phyloP scores from a whole-genome alignment of 1,140 invertebrate genomes.

The Leptopilina clavipes region DNA sequence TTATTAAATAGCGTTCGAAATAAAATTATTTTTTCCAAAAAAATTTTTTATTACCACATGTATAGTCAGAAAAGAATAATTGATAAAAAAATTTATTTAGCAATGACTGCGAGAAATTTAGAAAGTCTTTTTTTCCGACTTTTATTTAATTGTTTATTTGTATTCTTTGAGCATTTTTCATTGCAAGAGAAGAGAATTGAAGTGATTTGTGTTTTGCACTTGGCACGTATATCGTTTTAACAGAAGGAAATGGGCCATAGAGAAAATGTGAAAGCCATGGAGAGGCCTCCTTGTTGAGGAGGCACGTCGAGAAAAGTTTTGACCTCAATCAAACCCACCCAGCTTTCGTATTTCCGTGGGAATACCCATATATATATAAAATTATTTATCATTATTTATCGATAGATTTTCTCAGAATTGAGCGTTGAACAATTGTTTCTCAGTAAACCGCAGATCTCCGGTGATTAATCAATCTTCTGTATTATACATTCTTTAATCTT shows the following conservation, averaged over 20 bases:
- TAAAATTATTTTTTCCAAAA: no score
- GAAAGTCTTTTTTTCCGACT: neutral
- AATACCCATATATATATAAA: neutral
- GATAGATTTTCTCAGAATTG: constrained; percentile 26
- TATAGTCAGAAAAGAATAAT: no score
- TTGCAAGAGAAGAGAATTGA: neutral
- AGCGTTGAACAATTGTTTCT: constrained; percentile 4
- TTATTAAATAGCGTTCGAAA: no score
- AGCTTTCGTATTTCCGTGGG: constrained; percentile 26
- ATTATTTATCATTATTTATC: constrained; percentile 26
- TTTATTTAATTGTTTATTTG: neutral
- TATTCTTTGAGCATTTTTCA: neutral
- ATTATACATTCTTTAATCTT: neutral
- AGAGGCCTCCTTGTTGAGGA: neutral
- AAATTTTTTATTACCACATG: no score
- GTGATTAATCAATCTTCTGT: constrained; percentile 21
- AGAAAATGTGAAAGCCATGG: constrained; percentile 24
- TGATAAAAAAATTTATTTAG: no score
- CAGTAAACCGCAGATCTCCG: constrained; percentile 9
- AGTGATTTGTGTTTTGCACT: constrained; percentile 8
- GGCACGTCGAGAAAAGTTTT: constrained; percentile 20
- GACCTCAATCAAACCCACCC: constrained; percentile 18
- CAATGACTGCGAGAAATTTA: no score
- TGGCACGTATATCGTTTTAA: neutral
- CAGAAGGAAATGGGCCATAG: constrained; percentile 24